Conservation (phyloP, 2,797 vertebrate species). For the Hoplostethus mediterraneus region DNA sequence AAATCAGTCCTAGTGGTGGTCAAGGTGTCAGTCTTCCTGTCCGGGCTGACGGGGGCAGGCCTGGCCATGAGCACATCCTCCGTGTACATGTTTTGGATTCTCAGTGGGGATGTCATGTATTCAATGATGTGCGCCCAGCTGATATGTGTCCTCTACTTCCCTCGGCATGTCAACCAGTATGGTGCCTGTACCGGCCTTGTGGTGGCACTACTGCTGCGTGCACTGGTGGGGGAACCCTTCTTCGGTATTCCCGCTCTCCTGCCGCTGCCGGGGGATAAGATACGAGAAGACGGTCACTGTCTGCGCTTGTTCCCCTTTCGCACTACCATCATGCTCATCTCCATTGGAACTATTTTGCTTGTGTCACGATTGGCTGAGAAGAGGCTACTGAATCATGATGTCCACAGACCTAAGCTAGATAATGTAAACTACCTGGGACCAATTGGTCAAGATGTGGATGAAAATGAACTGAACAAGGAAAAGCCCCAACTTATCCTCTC, state of each 20-base stretch:
- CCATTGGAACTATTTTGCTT: constrained; percentile 5
- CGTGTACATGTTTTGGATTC: constrained; percentile 35
- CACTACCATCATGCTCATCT: constrained; percentile 50
- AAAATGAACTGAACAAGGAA: constrained; percentile 9
- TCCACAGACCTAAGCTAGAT: no score
- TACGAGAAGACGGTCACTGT: constrained; percentile 28
- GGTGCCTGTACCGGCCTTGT: constrained; percentile 45
- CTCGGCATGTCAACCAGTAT: constrained; percentile 34
- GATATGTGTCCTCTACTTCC: constrained; percentile 40
- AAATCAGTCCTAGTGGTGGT: constrained; percentile 33
- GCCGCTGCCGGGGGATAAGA: constrained; percentile 55
- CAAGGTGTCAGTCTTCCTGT: constrained; percentile 38
- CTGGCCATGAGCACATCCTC: constrained; percentile 22
- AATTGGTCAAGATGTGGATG: neutral
- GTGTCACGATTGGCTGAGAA: constrained; percentile 29
- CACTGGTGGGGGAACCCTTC: constrained; percentile 18
- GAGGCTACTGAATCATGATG: constrained; percentile 1
- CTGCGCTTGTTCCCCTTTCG: constrained; percentile 40
- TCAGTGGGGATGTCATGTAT: constrained; percentile 44
- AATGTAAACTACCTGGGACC: neutral
- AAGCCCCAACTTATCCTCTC: neutral
- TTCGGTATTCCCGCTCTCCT: constrained; percentile 47
- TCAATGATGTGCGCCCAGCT: constrained; percentile 52
- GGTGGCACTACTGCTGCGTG: constrained; percentile 36
- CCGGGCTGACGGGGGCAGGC: constrained; percentile 27